These are phyloP conservation scores for Heliothis subflexa DNA, from an alignment of 1,140 invertebrate species.

Conservation along the genomic window DNA sequence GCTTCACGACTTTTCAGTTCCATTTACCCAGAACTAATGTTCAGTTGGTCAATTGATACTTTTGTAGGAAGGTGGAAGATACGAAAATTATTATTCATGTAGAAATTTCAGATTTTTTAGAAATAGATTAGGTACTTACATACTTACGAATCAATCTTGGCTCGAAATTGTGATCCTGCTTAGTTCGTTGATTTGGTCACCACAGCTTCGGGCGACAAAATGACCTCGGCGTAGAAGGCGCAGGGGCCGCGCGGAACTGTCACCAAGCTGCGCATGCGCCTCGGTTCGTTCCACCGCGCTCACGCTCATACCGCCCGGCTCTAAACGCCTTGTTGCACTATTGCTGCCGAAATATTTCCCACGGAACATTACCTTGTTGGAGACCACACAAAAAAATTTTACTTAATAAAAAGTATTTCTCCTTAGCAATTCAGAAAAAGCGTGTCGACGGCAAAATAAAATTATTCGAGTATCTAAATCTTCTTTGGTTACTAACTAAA, in stretches of 20 bases:
- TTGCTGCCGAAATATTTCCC: constrained; percentile 59
- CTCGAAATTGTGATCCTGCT: too few relatives aligned
- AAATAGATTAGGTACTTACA: too few relatives aligned
- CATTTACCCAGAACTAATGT: too few relatives aligned
- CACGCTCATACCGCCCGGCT: constrained; percentile 49
- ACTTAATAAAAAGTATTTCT: constrained; percentile 38
- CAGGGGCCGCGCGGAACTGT: constrained; percentile 66
- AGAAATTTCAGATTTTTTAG: too few relatives aligned
- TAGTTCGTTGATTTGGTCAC: constrained; percentile 34
- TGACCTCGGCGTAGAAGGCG: constrained; percentile 70
- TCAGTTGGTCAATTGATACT: too few relatives aligned
- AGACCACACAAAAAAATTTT: constrained; percentile 25
- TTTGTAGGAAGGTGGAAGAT: too few relatives aligned
- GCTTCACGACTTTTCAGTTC: not conserved
- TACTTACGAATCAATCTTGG: too few relatives aligned
- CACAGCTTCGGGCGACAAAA: constrained; percentile 44
- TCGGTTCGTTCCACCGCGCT: constrained; percentile 73
- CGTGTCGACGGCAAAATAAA: constrained; percentile 25
- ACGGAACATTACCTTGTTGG: constrained; percentile 53
- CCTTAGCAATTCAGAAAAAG: constrained; percentile 29
- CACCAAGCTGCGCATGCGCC: constrained; percentile 73
- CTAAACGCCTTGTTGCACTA: constrained; percentile 44
- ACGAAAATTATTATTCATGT: too few relatives aligned
- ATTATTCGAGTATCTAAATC: constrained; percentile 21
- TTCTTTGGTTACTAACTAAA: not conserved